Base-by-base conservation (phyloP, 2,797 vertebrate genomes). In the Etheostoma nigrum region DNA sequence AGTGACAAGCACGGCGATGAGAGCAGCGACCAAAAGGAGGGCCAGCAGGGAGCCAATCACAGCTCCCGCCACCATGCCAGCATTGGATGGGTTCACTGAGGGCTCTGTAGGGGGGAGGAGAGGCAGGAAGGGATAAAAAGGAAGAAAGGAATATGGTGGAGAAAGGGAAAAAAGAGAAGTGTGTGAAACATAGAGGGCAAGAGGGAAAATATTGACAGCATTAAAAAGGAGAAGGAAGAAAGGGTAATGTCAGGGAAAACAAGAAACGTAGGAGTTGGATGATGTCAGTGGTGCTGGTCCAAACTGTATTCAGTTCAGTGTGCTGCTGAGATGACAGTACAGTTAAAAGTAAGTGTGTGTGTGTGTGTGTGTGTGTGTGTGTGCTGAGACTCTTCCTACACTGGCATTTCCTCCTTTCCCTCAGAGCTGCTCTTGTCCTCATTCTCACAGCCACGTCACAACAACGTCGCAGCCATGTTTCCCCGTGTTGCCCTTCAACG, bases 31-130 rank as follows among this genome's bases (percentile, higher is more conserved):
- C 91, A 97, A 89, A 76, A 96, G 93, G 79, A 97, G 84, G 72
- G 93, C 95, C 90, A 97, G 95, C 72, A 96, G 91, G 86, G 95
- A 95, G 89, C 95, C 96, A 88, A 97, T 95, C 87, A 96, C 94
- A 72, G 95, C 96, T 79, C 95, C 96, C 2, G 95, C 96, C 87
- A 97, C 93, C 81, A 96, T 93, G 68, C 96, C 96, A 1, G 85
- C 87, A 65, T 95, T 95, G 89, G 95, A 90, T 25, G 91, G 76
- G 77, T 82, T 89, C 82, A 85, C 85, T 72, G 89, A 57, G 87
- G 94, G 93, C 86, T 96, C 95, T 95, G 91, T 59, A 81, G 86
- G 87, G 66, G 73, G 86, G 82, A 82, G 73, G 69, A 85, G 27
- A 86, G 83, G 77, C 21, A 73, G 79, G 82, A 67, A 69, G 86